Base-by-base conservation (phyloP, 2,888 invertebrate genomes). In the Leptinotarsa haldemani region DNA sequence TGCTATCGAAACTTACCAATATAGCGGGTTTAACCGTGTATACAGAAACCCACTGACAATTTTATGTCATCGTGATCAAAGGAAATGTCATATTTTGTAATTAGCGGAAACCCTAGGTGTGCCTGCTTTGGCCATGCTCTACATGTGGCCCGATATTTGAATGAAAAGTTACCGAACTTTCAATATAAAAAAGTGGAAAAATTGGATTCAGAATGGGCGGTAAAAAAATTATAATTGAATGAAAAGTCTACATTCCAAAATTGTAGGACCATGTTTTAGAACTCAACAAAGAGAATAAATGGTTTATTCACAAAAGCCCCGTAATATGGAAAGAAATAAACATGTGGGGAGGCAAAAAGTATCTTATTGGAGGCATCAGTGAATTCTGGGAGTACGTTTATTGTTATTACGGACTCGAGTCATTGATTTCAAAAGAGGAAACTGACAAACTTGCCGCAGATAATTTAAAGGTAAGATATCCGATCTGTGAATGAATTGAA, bases 301-400 rank as follows among this genome's bases (percentile, higher is more conserved):
- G 92, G 92, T 88, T 89, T 80, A 90, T 91, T 73, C 80, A 78
- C 2, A 85, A 83, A 63, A 90, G 90, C 15, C 92, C 91, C 7
- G 80, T 92, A 66, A 86, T 92, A 78, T 92, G 92, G 91, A 91
- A 91, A 84, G 91, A 92, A 85, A 83, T 91, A 71, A 85, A 89
- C 69, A 86, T 88, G 82, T 88, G 88, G 80, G 90, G 90, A 22
- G 90, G 90, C 61, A 90, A 89, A 79, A 87, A 90, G 0, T 87
- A 86, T 80, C 90, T 91, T 64, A 89, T 92, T n/a, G 92, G 92
- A 9, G 90, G 90, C 65, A 87, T 89, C 4, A 85, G 89, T 56
- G 89, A 91, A 71, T 92, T 92, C 87, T 89, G 91, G 86, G 91
- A 92, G 83, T 91, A 92, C 79, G 89, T 90, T 79, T 88, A 89